phyloP scores from a whole-genome alignment of 1,140 invertebrate species.

The Trachelipus rathkii region DNA sequence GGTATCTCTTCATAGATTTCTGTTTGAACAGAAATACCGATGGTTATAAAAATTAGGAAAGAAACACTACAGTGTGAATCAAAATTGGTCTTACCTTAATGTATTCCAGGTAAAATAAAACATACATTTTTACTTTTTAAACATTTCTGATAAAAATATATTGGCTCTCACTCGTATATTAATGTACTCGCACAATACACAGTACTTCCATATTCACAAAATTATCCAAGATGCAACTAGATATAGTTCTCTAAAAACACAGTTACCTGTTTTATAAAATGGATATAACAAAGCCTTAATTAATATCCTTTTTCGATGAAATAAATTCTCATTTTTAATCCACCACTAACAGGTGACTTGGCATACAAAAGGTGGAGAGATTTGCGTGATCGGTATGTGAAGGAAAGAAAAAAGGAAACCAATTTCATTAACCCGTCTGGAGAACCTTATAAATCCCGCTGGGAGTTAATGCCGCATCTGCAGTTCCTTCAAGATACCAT shows the following conservation, averaged over 20 bases:
- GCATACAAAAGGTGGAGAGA: background rate
- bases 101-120: background rate
- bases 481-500: constrained; percentile 1
- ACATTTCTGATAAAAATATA: too few relatives aligned
- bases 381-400: background rate
- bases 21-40: background rate
- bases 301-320: too few relatives aligned
- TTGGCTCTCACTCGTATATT: too few relatives aligned
- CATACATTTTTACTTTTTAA: too few relatives aligned
- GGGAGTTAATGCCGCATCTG: background rate
- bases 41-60: background rate
- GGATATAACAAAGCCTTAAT: too few relatives aligned
- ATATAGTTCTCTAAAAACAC: too few relatives aligned
- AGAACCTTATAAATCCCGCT: background rate
- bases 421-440: background rate
- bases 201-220: too few relatives aligned
- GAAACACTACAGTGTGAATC: background rate
- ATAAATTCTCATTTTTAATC: too few relatives aligned
- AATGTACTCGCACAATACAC: too few relatives aligned
- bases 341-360: background rate
- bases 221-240: too few relatives aligned
- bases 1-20: background rate
- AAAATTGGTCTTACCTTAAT: background rate
- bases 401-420: background rate
- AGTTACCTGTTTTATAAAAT: too few relatives aligned